Base-by-base conservation (phyloP, 64 coral and sea anemone genomes). In the Dendrophyllia cribrosa region DNA sequence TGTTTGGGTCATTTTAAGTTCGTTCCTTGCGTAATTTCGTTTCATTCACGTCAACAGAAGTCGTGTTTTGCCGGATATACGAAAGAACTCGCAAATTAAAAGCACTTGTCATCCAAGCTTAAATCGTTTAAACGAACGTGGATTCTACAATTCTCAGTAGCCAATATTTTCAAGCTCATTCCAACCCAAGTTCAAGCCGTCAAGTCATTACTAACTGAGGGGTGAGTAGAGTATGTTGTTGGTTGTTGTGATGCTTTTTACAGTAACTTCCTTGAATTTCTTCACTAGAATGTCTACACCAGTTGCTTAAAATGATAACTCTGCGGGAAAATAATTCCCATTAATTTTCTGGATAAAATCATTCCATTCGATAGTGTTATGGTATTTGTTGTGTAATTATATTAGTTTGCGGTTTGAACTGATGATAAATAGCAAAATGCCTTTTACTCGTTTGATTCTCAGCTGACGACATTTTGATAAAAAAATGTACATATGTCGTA, bases 291-390 rank as follows among this genome's bases (percentile, higher is more conserved):
- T 64, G 34, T 34, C 34, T 34, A 34, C 34, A 2, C 34, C 2
- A 34, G 34, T 34, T 34, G 34, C 61, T 64, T 17, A 13, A 64
- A 19, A 44, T 45, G 72, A 20, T 50, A 46, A 50, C 26, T 63
- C 26, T 16, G 34, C 25, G 64, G 43, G 61, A 63, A 84, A 51
- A 83, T 77, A 77, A 24, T 63, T 46, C 2, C 60, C 7, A 13
- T 67, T 51, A 66, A 84, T 67, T 67, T 51, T 19, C 10, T 51
- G 4, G 80, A 68, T 84, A 67, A 84, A 84, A 84, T 84, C 80
- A 8, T 24, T 15, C 53, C 75, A 77, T 23, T 77, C 23, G 52
- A 58, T 68, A 51, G 9, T 84, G 19, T 17, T 68, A 84, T 20
- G 80, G 45, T 34, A 84, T 67, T 67, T 84, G 19, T 84, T 22